Base-by-base conservation (phyloP, 2,797 vertebrate genomes). In the Sebastes dallii region DNA sequence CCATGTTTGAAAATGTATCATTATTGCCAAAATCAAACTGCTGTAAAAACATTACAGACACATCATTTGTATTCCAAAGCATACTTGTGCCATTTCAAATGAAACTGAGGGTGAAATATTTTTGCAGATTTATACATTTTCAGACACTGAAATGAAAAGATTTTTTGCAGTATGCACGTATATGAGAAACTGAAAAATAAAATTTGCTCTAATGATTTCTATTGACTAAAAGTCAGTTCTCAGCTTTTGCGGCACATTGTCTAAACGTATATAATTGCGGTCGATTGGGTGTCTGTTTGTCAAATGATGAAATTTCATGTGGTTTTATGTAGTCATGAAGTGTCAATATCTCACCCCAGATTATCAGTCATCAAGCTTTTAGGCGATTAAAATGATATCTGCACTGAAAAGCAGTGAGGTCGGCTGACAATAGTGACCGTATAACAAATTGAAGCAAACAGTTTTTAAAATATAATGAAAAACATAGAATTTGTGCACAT, bases 241-340 rank as follows among this genome's bases (percentile, higher is more conserved):
- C 1, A 1, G 14, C 8, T 39, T 72, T 34, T n/a, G 10, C 27
- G 14, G 8, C 20, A 42, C 11, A 42, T 4, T 58, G 52, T 59
- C 20, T 34, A 2, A 36, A 30, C 4, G 9, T 14, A 14, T 1
- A n/a, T 4, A 55, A 13, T 27, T 34, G 14, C 16, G 0, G 29
- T 10, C 16, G 22, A 1, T 11, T 22, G 52, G 0, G 16, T 20
- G 16, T 66, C 11, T 1, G 2, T 5, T 27, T 54, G n/a, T 61
- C 56, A 34, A 18, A 32, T 27, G 32, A 32, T 27, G 67, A 36
- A 9, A 30, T 8, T 50, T 18, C 5, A 29, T 29, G 16, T 39
- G 0, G 0, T 62, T 52, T 25, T 0, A 0, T n/a, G 3, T 14
- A n/a, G 25, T 56, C 1, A n/a, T 22, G 22, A 50, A 50, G 46